Evolutionary conservation across 2,797 vertebrate species (phyloP), one percentile per base, ranked within the genome.

Genomic region (Apogon hyalosoma): DNA sequence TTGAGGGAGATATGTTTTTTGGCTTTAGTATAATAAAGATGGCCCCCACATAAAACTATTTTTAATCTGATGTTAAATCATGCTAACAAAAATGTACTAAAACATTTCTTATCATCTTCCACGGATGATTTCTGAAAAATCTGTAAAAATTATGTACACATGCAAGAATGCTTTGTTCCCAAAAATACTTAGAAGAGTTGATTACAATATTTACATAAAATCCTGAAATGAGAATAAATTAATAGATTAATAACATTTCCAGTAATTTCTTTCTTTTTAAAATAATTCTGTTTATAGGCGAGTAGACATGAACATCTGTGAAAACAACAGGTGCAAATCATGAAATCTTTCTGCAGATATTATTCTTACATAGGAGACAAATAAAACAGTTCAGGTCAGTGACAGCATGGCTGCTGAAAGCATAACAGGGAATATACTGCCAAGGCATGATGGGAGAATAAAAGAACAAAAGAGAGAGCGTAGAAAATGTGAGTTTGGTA

Each of bases 401-500:
- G 55, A 69, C 56, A 75, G 65, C 49, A 66, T 46, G 16, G 15
- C 38, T 64, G 11, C 21, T 47, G 57, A 57, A 14, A 64, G 52
- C 73, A 59, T 67, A 16, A 64, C 47, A 77, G 43, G 31, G 24
- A 50, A 48, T 31, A 53, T 49, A 63, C 47, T 63, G 49, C 36
- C 48, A 75, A 41, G 33, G 55, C 53, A 13, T 64, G 53, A 74
- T 65, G 31, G 58, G 69, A 60, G 16, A 48, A 38, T n/a, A 31
- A 53, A 7, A 15, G 33, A 65, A 65, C 51, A 59, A 76, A 56
- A 33, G 5, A 28, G 38, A 57, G 9, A 59, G 58, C 54, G 73
- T 52, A 63, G 74, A 69, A 60, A 76, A 51, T 68, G 68, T 85
- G 72, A 86, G 69, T 82, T 65, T 79, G 69, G 79, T 78, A 63